Conservation (phyloP, 1,140 invertebrate species). For the Macrosteles quadrilineatus region DNA sequence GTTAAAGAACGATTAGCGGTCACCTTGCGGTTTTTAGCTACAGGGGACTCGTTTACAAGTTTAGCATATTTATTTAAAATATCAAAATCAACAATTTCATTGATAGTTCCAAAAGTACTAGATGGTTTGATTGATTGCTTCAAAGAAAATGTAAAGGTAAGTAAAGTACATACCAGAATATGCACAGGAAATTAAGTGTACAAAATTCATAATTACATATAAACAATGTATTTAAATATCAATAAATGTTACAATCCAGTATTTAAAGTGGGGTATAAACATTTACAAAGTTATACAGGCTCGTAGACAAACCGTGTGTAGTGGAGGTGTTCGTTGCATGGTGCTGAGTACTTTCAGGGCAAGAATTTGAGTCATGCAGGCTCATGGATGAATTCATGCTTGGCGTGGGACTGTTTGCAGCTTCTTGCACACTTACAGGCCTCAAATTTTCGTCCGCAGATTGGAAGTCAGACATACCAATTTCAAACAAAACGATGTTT, state of each 20-base stretch:
- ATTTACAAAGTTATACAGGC: background rate
- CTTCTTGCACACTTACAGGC: conserved; percentile 5
- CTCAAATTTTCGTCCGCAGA: background rate
- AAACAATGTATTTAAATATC: conserved; percentile 3
- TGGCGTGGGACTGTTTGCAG: conserved; percentile 1
- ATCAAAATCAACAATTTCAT: too few relatives aligned
- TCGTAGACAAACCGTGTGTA: background rate
- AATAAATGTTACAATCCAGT: background rate
- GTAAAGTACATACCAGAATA: background rate
- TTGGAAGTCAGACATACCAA: conserved; percentile 13
- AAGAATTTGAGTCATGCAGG: background rate
- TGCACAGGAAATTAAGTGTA: conserved; percentile 17
- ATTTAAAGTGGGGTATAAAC: background rate
- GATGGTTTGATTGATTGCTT: conserved; percentile 14
- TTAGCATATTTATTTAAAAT: conserved; percentile 25
- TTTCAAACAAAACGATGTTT: conserved; percentile 10
- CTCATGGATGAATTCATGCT: background rate
- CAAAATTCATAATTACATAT: conserved; percentile 19
- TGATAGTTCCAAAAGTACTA: conserved; percentile 20
- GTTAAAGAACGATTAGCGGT: conserved; percentile 38
- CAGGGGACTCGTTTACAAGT: conserved; percentile 43
- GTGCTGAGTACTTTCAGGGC: background rate
- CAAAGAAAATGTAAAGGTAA: conserved; percentile 4
- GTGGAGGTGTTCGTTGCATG: too few relatives aligned
- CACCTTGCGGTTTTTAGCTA: conserved; percentile 45